Percentiles rank a stretch among this genome's conserved stretches.
These are phyloP conservation scores for Balanococcus diminutus DNA, from an alignment of 2,888 invertebrate genomes.

Conservation along the genomic window DNA sequence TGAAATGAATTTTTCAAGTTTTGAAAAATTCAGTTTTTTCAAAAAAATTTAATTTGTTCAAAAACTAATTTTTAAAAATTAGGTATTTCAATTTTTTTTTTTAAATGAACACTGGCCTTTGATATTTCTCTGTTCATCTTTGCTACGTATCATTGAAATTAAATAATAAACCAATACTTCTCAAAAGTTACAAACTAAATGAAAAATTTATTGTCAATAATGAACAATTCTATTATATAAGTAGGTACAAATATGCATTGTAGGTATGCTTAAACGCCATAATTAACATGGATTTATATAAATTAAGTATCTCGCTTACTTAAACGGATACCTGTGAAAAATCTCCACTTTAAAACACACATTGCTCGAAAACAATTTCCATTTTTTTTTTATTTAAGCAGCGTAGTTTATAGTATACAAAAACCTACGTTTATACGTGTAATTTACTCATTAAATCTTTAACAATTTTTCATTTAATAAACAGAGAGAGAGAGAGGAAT, in stretches of 20 bases:
- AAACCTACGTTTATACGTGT: background rate
- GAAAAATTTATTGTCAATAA: slow-evolving; percentile 40
- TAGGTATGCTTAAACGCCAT: background rate
- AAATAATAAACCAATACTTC: too few relatives aligned
- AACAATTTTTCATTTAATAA: slow-evolving; percentile 23
- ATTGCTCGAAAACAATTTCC: background rate
- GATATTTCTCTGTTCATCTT: too few relatives aligned
- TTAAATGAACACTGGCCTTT: too few relatives aligned
- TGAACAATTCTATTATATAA: slow-evolving; percentile 33
- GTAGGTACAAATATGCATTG: slow-evolving; percentile 1
- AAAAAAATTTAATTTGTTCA: too few relatives aligned
- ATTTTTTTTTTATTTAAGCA: slow-evolving; percentile 14
- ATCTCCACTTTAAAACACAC: background rate
- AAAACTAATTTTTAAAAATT: too few relatives aligned
- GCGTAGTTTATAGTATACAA: background rate
- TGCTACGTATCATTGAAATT: too few relatives aligned
- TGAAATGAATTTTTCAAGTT: too few relatives aligned
- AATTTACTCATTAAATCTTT: slow-evolving; percentile 6
- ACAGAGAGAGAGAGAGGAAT: background rate
- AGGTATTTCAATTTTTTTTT: too few relatives aligned
- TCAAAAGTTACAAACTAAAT: background rate
- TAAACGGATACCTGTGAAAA: background rate
- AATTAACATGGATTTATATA: background rate
- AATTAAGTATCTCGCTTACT: background rate
- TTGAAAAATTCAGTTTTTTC: too few relatives aligned